Evolutionary conservation across 2,113 vertebrate species (phyloP), one percentile per base, ranked within the genome.

Genomic region (Aepyceros melampus): DNA sequence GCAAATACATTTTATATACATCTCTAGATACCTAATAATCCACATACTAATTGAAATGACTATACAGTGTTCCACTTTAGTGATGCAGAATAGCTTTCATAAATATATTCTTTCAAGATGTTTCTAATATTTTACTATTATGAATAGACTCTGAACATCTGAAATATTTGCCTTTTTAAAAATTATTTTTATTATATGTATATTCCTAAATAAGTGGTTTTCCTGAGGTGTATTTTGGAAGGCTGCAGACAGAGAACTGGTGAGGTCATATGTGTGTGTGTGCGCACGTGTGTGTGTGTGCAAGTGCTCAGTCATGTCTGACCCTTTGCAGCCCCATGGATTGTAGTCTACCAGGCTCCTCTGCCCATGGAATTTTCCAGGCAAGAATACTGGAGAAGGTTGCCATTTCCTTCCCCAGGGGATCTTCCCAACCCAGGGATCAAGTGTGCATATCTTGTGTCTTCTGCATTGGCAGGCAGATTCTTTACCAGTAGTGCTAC

Each of bases 111-210:
- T 83, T 76, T 89, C 9, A 53, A 74, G 56, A 62, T 60, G 31
- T 55, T 94, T 86, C 79, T 88, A 58, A 25, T 81, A 47, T 83
- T 92, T 96, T 93, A 92, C 4, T 58, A n/a, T 56, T 90, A 83
- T 83, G 13, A 51, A 51, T 49, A 47, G 13, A n/a, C 67, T 83
- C 23, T 56, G 43, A 83, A 86, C 0, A 89, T 15, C 17, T 78
- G 25, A 92, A 85, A 71, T 81, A 25, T 74, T 82, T 83, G 51
- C 4, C 27, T 47, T 81, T 92, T 49, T 23, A 33, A 49, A 51
- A 81, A 17, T 56, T 43, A 67, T 62, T 89, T 85, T 76, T 74
- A 90, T 87, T 64, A 8, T 53, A 83, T 27, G 4, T 43, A 89
- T 43, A 36, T 49, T 64, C 7, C 51, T 93, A 27, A 94, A 87